Conservation (phyloP, 2,113 vertebrate genomes). For the Mastomys coucha region DNA sequence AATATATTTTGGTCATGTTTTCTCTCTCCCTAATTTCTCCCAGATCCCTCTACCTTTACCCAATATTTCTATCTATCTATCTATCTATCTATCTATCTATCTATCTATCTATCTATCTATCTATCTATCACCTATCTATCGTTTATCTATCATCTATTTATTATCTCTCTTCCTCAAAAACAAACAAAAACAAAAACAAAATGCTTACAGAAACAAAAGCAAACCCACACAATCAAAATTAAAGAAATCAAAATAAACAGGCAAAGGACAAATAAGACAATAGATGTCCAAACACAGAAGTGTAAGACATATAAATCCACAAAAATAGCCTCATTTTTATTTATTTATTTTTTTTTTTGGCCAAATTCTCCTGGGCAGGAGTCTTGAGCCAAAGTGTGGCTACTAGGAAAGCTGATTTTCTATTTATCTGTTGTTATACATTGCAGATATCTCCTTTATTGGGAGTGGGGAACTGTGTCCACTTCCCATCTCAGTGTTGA, state of each 20-base stretch:
- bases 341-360: not conserved
- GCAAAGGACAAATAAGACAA: not conserved
- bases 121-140: not conserved
- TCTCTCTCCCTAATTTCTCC: not conserved
- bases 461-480: not conserved
- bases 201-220: not conserved
- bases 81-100: too few relatives aligned
- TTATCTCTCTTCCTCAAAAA: not conserved
- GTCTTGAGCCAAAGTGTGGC: not conserved
- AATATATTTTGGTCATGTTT: not conserved
- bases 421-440: not conserved
- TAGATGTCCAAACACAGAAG: not conserved
- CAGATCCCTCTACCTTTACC: not conserved
- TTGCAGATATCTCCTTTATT: not conserved
- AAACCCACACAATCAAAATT: not conserved
- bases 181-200: not conserved
- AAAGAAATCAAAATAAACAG: not conserved
- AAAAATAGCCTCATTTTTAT: not conserved
- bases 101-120: not conserved
- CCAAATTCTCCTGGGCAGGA: not conserved
- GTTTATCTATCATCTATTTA: not conserved
- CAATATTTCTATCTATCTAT: not conserved
- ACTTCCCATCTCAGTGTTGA: not conserved
- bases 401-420: not conserved
- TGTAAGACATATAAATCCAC: not conserved